Percentiles rank a stretch among this genome's conserved stretches.
These are phyloP conservation scores for Holotrichia oblita DNA, from an alignment of 1,140 invertebrate genomes.

Conservation along the genomic window DNA sequence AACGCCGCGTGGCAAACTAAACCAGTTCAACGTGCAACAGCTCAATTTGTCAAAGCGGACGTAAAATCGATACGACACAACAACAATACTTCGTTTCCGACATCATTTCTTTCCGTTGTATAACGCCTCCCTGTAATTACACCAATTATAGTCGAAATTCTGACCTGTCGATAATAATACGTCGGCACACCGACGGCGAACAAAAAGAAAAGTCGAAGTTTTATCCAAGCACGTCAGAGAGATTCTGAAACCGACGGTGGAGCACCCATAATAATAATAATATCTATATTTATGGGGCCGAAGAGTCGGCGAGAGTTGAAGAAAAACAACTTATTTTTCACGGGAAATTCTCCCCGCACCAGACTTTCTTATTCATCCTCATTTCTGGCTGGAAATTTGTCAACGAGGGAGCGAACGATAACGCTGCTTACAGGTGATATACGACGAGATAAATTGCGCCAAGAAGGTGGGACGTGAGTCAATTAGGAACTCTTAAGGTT, in stretches of 20 bases:
- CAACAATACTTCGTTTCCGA: not conserved
- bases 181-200: not conserved
- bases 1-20: not conserved
- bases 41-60: slow-evolving; percentile 1
- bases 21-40: not conserved
- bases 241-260: not conserved
- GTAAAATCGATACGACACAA: not conserved
- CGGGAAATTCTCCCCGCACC: not conserved
- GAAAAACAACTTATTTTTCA: slow-evolving; percentile 14
- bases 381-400: not conserved
- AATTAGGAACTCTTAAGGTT: too few species aligned
- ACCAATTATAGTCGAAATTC: not conserved
- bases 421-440: not conserved
- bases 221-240: not conserved
- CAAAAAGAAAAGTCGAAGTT: not conserved
- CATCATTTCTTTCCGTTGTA: slow-evolving; percentile 5
- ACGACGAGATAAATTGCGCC: not conserved
- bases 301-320: not conserved
- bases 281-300: not conserved
- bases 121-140: not conserved
- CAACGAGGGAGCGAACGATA: not conserved
- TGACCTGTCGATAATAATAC: not conserved
- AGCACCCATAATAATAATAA: not conserved
- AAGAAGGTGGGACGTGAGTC: too few species aligned
- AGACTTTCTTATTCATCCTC: not conserved